Evolutionary conservation across 2,113 vertebrate genomes (phyloP), one percentile per base, ranked within the genome.

Genomic region (Pimephales promelas): DNA sequence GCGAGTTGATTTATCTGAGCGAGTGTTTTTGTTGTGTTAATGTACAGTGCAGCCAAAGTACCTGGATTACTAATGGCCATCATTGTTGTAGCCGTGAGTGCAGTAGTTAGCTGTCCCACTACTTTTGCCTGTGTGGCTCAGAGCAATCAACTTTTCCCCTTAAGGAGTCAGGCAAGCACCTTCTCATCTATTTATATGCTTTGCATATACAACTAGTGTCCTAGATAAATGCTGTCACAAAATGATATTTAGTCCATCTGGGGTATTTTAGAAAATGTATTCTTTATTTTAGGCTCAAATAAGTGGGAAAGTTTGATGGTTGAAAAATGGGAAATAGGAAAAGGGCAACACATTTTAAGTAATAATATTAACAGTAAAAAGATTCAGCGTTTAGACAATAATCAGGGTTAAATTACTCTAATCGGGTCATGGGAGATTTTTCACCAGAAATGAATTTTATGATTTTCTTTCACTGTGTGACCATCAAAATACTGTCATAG

Each of bases 21-120:
- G 71, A 84, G 72, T 84, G 82, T 75, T 83, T 74, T 83, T 82
- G 62, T 80, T 80, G 73, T 76, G 73, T 89, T 7, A 11, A 31
- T 84, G 79, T 86, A 45, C 74, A 78, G 79, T 90, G 64, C 86
- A 87, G 85, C 86, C 78, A 79, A 85, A 84, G 80, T 73, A 80
- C 26, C 68, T 83, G 5, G 28, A 82, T 84, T 74, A 85, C 71
- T 84, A 66, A 43, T 80, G 78, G 71, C 34, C 40, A 82, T 54
- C 20, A 34, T 72, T 86, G 78, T 57, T 81, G 11, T 78, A 68
- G 73, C 11, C 70, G 72, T 85, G 62, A 70, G 61, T 81, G 40
- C 61, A 61, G 59, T 84, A 40, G 81, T 81, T 84, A 75, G 79
- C 18, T 59, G 7, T 75, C 52, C 49, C 66, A 64, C 78, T 82